Evolutionary conservation across 1,140 invertebrate species (phyloP).

Genomic region (Acromyrmex charruanus): DNA sequence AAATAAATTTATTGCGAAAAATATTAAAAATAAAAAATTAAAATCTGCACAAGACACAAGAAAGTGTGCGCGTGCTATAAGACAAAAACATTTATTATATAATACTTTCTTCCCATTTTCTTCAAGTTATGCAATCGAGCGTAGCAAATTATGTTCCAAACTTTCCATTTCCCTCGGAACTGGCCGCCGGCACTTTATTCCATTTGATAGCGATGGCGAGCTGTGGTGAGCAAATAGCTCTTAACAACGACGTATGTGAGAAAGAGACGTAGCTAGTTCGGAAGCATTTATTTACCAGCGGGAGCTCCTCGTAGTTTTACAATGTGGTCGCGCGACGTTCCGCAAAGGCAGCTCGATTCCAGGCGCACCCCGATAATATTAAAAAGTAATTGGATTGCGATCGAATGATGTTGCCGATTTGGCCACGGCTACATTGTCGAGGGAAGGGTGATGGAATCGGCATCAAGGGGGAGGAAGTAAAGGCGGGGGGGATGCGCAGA

Average conservation of each 20-base stretch:
- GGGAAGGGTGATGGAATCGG: conserved; percentile 50
- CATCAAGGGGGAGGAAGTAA: not conserved
- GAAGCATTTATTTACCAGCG: conserved; percentile 73
- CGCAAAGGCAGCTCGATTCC: conserved; percentile 74
- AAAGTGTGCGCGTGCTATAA: not conserved
- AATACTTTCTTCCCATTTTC: conserved; percentile 43
- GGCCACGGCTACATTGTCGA: conserved; percentile 20
- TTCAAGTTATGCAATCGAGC: conserved; percentile 53
- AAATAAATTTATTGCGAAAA: too few relatives aligned
- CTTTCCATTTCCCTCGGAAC: conserved; percentile 67
- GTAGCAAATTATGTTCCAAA: conserved; percentile 53
- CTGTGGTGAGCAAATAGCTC: conserved; percentile 44
- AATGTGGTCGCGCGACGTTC: conserved; percentile 62
- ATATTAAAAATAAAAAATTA: too few relatives aligned
- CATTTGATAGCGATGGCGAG: conserved; percentile 63
- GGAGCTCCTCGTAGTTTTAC: conserved; percentile 69
- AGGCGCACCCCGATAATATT: conserved; percentile 76
- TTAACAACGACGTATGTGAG: conserved; percentile 65
- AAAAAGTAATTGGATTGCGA: conserved; percentile 83
- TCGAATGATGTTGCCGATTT: conserved; percentile 71
- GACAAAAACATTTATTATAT: conserved; percentile 47
- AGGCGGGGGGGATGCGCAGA: conserved; percentile 62
- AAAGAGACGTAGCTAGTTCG: conserved; percentile 51
- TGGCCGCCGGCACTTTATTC: conserved; percentile 64
- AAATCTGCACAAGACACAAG: not conserved